Evolutionary conservation across 1,140 invertebrate species (phyloP).

Genomic region (Tetramorium alpestre): DNA sequence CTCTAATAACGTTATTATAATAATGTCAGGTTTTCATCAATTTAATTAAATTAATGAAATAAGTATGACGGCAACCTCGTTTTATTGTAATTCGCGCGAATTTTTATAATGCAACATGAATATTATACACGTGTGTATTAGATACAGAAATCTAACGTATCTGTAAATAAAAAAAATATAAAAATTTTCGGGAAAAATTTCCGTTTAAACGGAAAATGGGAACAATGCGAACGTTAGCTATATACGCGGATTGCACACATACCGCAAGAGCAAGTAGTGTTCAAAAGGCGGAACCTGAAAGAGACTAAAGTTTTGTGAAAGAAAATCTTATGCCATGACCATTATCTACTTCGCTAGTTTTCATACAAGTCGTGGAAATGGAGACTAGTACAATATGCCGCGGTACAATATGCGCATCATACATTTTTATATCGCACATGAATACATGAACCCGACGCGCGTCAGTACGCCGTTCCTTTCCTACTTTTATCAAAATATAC

Average conservation of each 20-base stretch:
- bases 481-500: conserved; percentile 47
- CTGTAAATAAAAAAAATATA: not conserved
- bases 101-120: not conserved
- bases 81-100: not conserved
- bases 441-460: conserved; percentile 14
- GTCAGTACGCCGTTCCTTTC: not conserved
- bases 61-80: too few species aligned
- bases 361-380: conserved; percentile 12
- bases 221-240: not conserved
- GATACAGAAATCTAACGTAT: not conserved
- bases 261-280: not conserved
- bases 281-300: conserved; percentile 40
- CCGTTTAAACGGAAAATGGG: conserved; percentile 22
- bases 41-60: conserved; percentile 31
- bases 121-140: not conserved
- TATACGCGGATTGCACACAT: not conserved
- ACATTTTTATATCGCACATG: conserved; percentile 25
- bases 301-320: conserved; percentile 40
- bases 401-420: conserved; percentile 17
- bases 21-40: not conserved
- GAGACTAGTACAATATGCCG: conserved; percentile 10
- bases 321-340: conserved; percentile 37
- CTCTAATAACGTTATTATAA: not conserved
- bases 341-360: conserved; percentile 41
- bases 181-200: not conserved